Evolutionary conservation across 2,888 invertebrate species (phyloP).

Genomic region (Acleris cristana): DNA sequence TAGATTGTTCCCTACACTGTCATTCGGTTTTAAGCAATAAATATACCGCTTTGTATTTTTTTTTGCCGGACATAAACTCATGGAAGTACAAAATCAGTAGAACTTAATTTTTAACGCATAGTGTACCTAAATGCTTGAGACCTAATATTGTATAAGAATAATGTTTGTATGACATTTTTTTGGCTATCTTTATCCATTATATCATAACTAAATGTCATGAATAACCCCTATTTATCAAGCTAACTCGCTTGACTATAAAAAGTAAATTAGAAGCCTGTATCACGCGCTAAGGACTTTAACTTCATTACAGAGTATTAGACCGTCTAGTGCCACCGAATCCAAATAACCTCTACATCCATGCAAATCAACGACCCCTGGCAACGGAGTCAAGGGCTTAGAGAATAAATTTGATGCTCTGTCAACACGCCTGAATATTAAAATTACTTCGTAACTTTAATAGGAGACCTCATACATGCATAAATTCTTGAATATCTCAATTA

Average conservation of each 20-base stretch:
- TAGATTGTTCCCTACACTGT: too few species aligned
- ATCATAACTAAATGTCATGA: too few species aligned
- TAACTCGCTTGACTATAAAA: background rate
- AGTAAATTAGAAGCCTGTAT: background rate
- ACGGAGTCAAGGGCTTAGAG: constrained; percentile 45
- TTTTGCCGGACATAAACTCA: too few species aligned
- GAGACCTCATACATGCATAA: constrained; percentile 21
- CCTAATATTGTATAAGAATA: too few species aligned
- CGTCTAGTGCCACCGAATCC: constrained; percentile 2
- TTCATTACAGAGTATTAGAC: constrained; percentile 7
- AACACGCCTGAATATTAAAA: constrained; percentile 34
- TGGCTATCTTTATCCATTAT: too few species aligned
- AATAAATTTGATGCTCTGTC: constrained; percentile 51
- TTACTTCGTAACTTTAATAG: constrained; percentile 30
- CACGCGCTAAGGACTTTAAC: background rate
- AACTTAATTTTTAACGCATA: too few species aligned
- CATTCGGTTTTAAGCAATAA: too few species aligned
- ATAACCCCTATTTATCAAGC: too few species aligned
- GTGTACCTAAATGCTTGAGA: too few species aligned
- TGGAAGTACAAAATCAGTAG: too few species aligned
- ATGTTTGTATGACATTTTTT: too few species aligned
- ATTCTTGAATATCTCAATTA: constrained; percentile 18
- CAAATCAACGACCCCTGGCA: constrained; percentile 5
- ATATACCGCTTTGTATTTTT: too few species aligned
- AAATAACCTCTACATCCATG: background rate